Evolutionary conservation across 2,888 invertebrate genomes (phyloP).

Genomic region (Sympetrum striolatum): DNA sequence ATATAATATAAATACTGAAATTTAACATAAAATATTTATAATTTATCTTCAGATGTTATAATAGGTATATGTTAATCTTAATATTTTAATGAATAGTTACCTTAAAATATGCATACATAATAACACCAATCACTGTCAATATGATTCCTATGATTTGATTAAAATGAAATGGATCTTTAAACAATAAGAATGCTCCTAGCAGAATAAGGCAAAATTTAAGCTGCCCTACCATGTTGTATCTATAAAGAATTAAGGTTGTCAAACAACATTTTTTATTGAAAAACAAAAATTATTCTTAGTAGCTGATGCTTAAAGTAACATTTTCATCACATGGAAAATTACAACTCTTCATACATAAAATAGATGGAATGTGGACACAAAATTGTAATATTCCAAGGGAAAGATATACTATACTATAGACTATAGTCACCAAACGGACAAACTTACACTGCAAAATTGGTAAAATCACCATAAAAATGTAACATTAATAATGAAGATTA

Average conservation of each 20-base stretch:
- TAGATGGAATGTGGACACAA: too few relatives aligned
- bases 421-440: too few relatives aligned
- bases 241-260: constrained; percentile 52
- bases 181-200: constrained; percentile 62
- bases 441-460: too few relatives aligned
- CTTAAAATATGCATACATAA: constrained; percentile 62
- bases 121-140: constrained; percentile 61
- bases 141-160: constrained; percentile 63
- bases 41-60: neutral
- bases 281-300: neutral
- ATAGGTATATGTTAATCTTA: neutral
- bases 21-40: neutral
- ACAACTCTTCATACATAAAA: too few relatives aligned
- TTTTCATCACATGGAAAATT: too few relatives aligned
- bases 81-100: constrained; percentile 49
- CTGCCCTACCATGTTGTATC: constrained; percentile 68
- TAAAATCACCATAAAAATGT: too few relatives aligned
- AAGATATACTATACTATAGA: too few relatives aligned
- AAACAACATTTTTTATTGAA: neutral
- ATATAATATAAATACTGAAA: neutral
- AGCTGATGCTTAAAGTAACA: too few relatives aligned
- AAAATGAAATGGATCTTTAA: constrained; percentile 61
- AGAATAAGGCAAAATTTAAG: constrained; percentile 66
- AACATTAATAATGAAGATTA: too few relatives aligned
- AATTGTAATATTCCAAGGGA: too few relatives aligned